These are phyloP conservation scores for Theristicus caerulescens DNA, from an alignment of 2,113 vertebrate species.

Conservation along the genomic window DNA sequence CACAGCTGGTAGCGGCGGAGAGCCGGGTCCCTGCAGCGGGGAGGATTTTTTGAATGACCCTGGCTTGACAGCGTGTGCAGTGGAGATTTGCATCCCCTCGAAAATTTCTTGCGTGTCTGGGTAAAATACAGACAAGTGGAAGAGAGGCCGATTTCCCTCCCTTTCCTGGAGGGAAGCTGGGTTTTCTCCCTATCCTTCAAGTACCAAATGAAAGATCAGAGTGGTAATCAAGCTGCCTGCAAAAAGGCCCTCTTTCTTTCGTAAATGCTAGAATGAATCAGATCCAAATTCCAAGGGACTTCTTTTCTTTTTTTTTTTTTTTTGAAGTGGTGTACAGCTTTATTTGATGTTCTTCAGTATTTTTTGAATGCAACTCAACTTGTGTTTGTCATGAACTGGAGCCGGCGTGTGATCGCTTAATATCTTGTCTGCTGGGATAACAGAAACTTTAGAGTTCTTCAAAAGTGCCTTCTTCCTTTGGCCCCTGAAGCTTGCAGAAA, in stretches of 20 bases:
- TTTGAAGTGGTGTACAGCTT: neutral
- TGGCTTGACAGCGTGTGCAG: neutral
- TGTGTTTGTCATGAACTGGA: neutral
- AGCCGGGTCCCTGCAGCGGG: neutral
- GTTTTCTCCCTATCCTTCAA: neutral
- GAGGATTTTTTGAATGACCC: neutral
- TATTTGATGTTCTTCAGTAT: neutral
- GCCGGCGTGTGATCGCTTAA: rapidly evolving
- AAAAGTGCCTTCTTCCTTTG: neutral
- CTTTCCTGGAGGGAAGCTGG: neutral
- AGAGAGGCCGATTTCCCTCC: neutral
- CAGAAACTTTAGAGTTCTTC: neutral
- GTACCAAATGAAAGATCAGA: neutral
- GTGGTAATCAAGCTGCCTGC: neutral
- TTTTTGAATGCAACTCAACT: neutral
- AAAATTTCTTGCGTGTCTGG: neutral
- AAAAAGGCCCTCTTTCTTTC: neutral
- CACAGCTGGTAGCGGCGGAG: neutral
- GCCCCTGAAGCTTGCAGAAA: neutral
- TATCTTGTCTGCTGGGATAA: neutral
- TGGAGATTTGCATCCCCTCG: neutral
- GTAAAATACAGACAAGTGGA: neutral
- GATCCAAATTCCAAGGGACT: neutral
- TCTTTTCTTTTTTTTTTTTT: neutral
- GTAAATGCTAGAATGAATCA: neutral